A percentile compares a stretch with the other conserved stretches of the same genome.
Evolutionary conservation across 2,888 invertebrate genomes (phyloP).

Genomic region (Sarcophaga caerulescens): DNA sequence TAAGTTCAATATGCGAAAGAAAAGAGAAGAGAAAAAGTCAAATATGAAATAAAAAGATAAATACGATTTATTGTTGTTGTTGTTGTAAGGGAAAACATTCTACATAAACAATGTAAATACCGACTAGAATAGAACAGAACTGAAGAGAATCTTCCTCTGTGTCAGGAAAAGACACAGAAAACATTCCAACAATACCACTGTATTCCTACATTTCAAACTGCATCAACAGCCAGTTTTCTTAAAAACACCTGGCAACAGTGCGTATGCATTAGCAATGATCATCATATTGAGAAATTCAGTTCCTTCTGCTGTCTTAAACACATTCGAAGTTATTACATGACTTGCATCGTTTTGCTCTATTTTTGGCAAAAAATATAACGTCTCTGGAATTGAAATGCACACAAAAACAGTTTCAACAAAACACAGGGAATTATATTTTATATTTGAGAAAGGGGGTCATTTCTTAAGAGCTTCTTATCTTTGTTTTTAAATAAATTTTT

Average conservation of each 20-base stretch:
- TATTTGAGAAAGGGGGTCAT: no score
- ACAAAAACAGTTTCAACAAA: not conserved
- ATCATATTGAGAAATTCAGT: slow-evolving; percentile 38
- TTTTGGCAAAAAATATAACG: slow-evolving; percentile 26
- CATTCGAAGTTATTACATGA: not conserved
- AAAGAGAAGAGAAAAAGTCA: slow-evolving; percentile 57
- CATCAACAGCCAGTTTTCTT: slow-evolving; percentile 3
- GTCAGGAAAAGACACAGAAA: not conserved
- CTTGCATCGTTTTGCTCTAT: slow-evolving; percentile 2
- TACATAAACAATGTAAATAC: not conserved
- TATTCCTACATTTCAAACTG: not conserved
- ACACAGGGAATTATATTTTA: no score
- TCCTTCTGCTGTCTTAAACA: slow-evolving; percentile 41
- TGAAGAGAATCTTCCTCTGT: slow-evolving; percentile 14
- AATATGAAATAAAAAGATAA: slow-evolving; percentile 57
- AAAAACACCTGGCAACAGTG: slow-evolving; percentile 53
- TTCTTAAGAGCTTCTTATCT: no score
- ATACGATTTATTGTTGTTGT: not conserved
- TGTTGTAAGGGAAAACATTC: not conserved
- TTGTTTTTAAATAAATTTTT: no score
- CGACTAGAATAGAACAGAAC: not conserved
- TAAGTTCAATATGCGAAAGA: not conserved
- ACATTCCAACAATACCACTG: not conserved
- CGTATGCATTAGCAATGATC: slow-evolving; percentile 59
- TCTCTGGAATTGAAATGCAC: slow-evolving; percentile 7